Evolutionary conservation across 2,113 vertebrate genomes (phyloP).

Genomic region (Chelonoidis abingdonii): DNA sequence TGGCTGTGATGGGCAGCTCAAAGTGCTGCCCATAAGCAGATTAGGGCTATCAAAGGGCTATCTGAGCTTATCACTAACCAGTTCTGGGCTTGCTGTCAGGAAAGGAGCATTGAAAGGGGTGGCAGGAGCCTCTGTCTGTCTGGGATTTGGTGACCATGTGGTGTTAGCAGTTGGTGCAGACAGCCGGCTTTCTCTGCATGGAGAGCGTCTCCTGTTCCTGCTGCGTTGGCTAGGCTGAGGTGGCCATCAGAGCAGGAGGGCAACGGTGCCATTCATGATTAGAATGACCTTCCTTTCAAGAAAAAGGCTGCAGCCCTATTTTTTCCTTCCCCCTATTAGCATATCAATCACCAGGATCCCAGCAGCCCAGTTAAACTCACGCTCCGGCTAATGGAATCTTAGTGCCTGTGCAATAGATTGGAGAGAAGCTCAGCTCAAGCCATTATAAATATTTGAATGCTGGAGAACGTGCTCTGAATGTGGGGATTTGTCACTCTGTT

Average conservation of each 20-base stretch:
- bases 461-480: conserved; percentile 8
- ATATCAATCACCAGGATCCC: conserved; percentile 39
- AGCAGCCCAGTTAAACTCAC: conserved; percentile 43
- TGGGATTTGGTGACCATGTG: conserved; percentile 59
- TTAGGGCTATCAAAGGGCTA: conserved; percentile 76
- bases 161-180: conserved; percentile 58
- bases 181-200: conserved; percentile 55
- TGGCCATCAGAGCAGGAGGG: conserved; percentile 55
- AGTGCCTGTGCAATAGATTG: conserved; percentile 11
- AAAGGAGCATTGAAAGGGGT: conserved; percentile 70
- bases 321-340: conserved; percentile 51
- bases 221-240: conserved; percentile 27
- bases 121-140: conserved; percentile 70
- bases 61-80: conserved; percentile 52
- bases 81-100: conserved; percentile 73
- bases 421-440: conserved; percentile 28
- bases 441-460: conserved; percentile 59
- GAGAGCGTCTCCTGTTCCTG: background rate
- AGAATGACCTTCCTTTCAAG: conserved; percentile 66
- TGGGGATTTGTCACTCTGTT: conserved; percentile 36
- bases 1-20: conserved; percentile 72
- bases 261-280: conserved; percentile 35
- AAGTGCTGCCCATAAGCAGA: conserved; percentile 72
- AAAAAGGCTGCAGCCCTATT: background rate
- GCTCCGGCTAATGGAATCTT: conserved; percentile 43